Conservation (phyloP, 2,797 vertebrate species). For the Trachops cirrhosus region DNA sequence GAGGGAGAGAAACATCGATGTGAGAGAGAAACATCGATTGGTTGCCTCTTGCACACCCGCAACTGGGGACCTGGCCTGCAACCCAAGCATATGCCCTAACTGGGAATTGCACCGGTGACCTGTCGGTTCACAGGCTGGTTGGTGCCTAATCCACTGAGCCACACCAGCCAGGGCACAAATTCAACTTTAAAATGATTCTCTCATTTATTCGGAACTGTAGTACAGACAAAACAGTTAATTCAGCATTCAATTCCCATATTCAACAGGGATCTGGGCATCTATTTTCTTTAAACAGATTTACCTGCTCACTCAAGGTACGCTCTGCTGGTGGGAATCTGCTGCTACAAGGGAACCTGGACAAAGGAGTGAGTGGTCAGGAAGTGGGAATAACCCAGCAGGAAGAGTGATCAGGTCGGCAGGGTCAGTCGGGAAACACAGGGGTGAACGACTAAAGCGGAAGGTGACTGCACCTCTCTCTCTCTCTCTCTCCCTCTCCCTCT, state of each 20-base stretch:
- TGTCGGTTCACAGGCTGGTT: too few relatives aligned
- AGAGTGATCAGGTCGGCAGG: not conserved
- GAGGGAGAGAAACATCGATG: too few relatives aligned
- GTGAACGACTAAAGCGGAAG: not conserved
- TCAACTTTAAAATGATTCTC: constrained; percentile 12
- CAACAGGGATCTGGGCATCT: not conserved
- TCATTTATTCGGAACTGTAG: not conserved
- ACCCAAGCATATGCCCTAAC: too few relatives aligned
- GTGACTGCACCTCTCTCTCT: not conserved
- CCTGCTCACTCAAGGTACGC: not conserved
- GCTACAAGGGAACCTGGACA: not conserved
- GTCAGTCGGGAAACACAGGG: not conserved
- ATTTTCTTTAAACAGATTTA: not conserved
- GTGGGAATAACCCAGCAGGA: not conserved
- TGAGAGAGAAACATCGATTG: too few relatives aligned
- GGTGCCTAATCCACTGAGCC: too few relatives aligned
- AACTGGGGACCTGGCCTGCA: too few relatives aligned
- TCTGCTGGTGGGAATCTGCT: not conserved
- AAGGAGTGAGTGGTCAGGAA: not conserved
- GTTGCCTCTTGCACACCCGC: too few relatives aligned
- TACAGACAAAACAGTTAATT: not conserved
- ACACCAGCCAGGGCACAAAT: not conserved
- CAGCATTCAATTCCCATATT: constrained; percentile 4
- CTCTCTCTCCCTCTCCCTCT: not conserved
- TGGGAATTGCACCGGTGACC: too few relatives aligned